Base-by-base conservation (phyloP, 2,888 invertebrate species). In the Chaitophorus viminalis region DNA sequence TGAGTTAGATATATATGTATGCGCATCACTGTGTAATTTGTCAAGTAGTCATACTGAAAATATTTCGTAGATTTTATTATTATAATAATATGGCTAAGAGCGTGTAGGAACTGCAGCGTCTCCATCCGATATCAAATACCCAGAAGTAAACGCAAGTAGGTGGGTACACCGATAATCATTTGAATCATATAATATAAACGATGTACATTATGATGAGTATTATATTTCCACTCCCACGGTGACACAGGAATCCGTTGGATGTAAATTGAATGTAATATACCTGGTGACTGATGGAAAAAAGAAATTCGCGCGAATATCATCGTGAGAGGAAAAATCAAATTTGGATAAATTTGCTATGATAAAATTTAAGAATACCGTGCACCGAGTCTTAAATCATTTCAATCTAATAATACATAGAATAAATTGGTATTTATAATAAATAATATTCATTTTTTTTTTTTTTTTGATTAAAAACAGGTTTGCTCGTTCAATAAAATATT, bases 391-490 rank as follows among this genome's bases (percentile, higher is more conserved):
- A 84, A 84, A 84, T 76, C 76, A 84, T 65, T 31, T 11, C 21
- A 14, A 31, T 65, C 11, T 65, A 39, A 76, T 65, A 65, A 76
- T 65, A 60, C 31, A 65, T 36, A 74, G 2, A 46, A 46, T 31
- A 65, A 36, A 46, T 84, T n/a, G 65, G 25, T 17, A 0, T 46
- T 9, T 46, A 65, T 46, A 75, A 76, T 84, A 84, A 84, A 84
- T 84, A 84, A 76, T 84, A 84, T 84, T 29, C 1, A 60, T 68
- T 68, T 46, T 14, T 46, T 39, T 39, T 39, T 39, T 6, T 5
- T 83, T 74, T 60, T 75, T 75, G 39, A 84, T 77, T 84, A 68
- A 84, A 84, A 84, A 84, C 84, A 68, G 84, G 84, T 84, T 84
- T 84, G 76, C 17, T 4, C 46, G 60, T 46, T 65, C 25, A 76